Evolutionary conservation across 2,888 invertebrate species (phyloP).

Genomic region (Lypha dubia): DNA sequence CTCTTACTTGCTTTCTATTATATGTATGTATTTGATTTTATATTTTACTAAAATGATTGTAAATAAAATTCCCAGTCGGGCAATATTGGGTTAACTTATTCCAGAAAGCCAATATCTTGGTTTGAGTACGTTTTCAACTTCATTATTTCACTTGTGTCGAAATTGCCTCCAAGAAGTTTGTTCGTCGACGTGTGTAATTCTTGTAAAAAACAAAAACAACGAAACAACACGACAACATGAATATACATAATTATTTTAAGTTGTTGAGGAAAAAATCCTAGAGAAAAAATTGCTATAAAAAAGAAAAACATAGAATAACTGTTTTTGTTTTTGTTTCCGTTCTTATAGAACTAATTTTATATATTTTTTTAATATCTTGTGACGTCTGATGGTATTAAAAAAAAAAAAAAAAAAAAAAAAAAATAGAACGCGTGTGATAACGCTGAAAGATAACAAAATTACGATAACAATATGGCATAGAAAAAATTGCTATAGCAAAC

Average conservation of each 20-base stretch:
- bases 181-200: not conserved
- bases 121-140: too few relatives aligned
- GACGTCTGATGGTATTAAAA: not conserved
- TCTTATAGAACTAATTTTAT: not conserved
- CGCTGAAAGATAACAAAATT: constrained; percentile 60
- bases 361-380: not conserved
- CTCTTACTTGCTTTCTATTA: too few relatives aligned
- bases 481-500: constrained; percentile 36
- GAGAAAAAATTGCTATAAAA: not conserved
- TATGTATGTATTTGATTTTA: too few relatives aligned
- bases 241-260: constrained; percentile 51
- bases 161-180: too few relatives aligned
- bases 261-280: constrained; percentile 33
- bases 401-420: constrained; percentile 39
- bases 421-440: constrained; percentile 54
- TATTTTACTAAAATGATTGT: too few relatives aligned
- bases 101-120: too few relatives aligned
- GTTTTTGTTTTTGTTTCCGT: not conserved
- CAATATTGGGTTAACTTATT: too few relatives aligned
- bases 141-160: too few relatives aligned
- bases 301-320: not conserved
- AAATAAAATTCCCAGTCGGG: too few relatives aligned
- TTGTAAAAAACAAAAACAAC: too few relatives aligned
- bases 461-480: constrained; percentile 64
- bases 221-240: not conserved